These are phyloP conservation scores for Papilio gigon DNA, from an alignment of 2,888 invertebrate species.

Conservation along the genomic window DNA sequence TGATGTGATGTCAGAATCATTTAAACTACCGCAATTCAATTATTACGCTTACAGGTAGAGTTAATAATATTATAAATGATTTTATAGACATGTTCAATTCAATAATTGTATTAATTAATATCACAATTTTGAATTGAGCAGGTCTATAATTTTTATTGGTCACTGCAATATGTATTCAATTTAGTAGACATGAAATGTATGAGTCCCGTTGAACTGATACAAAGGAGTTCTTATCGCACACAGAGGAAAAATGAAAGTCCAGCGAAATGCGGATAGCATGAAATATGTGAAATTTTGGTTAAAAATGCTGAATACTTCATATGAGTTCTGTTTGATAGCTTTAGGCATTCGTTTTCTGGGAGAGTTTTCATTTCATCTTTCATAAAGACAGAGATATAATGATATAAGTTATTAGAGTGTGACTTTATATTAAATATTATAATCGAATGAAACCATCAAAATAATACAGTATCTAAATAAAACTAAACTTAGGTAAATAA, in stretches of 20 bases:
- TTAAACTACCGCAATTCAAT: no score
- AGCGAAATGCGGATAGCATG: conserved; percentile 17
- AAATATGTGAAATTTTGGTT: conserved; percentile 32
- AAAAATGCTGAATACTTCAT: conserved; percentile 25
- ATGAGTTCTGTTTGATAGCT: conserved; percentile 23
- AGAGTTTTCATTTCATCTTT: background rate
- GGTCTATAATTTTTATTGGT: background rate
- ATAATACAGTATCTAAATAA: background rate
- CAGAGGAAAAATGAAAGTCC: conserved; percentile 23
- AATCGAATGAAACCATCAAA: background rate
- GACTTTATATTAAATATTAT: background rate
- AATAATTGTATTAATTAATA: no score
- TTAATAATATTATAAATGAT: no score
- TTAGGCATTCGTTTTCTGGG: conserved; percentile 11
- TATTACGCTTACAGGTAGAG: no score
- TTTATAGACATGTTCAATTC: no score
- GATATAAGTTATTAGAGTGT: background rate
- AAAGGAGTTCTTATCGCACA: conserved; percentile 15
- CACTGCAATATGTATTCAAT: background rate
- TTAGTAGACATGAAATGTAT: background rate
- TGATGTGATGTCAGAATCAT: no score
- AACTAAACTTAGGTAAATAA: no score
- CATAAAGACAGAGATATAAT: background rate
- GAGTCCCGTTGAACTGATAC: background rate
- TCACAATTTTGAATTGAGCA: no score